Percentiles rank a stretch among this genome's conserved stretches.
Conservation (phyloP, 2,797 vertebrate species). For the Gobio occitaniae region DNA sequence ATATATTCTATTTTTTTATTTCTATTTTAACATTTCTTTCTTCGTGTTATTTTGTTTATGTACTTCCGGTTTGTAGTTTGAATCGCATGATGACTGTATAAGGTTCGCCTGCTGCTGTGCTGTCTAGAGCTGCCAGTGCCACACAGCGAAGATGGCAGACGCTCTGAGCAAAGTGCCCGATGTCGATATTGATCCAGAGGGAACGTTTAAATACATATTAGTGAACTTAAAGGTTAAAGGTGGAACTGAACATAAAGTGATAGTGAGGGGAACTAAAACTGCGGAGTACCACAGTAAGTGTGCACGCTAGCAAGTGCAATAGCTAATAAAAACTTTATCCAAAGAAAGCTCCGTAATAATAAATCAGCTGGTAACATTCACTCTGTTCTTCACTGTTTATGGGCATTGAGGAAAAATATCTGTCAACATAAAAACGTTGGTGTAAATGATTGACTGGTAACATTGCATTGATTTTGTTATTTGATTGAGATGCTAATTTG, state of each 20-base stretch:
- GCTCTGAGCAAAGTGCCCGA: constrained; percentile 72
- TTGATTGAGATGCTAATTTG: neutral
- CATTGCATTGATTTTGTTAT: neutral
- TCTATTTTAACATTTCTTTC: too few species aligned
- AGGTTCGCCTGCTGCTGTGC: neutral
- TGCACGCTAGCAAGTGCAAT: neutral
- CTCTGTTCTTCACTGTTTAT: neutral
- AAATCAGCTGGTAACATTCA: neutral
- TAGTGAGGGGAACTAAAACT: constrained; percentile 86
- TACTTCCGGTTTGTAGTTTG: constrained; percentile 23
- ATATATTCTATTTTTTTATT: neutral
- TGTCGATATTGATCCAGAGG: constrained; percentile 85
- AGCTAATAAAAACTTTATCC: too few species aligned
- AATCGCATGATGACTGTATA: neutral
- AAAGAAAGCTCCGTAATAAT: neutral
- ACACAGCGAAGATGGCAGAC: constrained; percentile 71
- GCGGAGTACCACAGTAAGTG: constrained; percentile 93
- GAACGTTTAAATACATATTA: constrained; percentile 90
- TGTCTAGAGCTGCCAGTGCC: neutral
- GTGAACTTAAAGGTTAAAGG: constrained; percentile 80
- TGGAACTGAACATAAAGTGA: constrained; percentile 75
- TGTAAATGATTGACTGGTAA: neutral
- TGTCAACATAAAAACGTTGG: neutral
- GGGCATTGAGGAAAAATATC: neutral
- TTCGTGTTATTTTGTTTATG: neutral